These are phyloP conservation scores for Campoletis raptor DNA, from an alignment of 2,888 invertebrate genomes.

Conservation along the genomic window DNA sequence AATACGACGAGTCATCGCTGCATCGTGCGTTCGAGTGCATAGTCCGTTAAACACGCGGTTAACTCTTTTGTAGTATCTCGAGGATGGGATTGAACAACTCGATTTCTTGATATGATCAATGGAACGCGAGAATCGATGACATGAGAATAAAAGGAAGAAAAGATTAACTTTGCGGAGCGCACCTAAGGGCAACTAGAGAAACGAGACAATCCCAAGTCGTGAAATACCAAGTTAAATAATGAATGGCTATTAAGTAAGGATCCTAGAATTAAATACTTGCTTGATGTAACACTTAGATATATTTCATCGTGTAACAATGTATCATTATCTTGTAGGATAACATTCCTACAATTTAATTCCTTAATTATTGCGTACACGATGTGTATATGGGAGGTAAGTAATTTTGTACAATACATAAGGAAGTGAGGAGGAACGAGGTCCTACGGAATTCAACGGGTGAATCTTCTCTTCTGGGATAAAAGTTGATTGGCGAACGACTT, in stretches of 20 bases:
- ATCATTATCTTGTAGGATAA: slow-evolving; percentile 48
- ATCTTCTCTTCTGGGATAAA: slow-evolving; percentile 62
- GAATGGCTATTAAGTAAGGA: slow-evolving; percentile 57
- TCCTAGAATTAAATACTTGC: slow-evolving; percentile 52
- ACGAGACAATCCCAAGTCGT: slow-evolving; percentile 62
- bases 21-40: slow-evolving; percentile 34
- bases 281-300: slow-evolving; percentile 66
- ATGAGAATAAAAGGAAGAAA: slow-evolving; percentile 51
- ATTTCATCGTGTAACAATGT: slow-evolving; percentile 44
- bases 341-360: slow-evolving; percentile 51
- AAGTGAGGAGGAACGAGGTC: slow-evolving; percentile 52
- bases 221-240: slow-evolving; percentile 67
- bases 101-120: slow-evolving; percentile 62
- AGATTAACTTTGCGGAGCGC: slow-evolving; percentile 37
- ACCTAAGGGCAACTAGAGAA: not conserved
- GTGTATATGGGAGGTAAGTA: slow-evolving; percentile 15
- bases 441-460: slow-evolving; percentile 62
- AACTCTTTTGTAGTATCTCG: slow-evolving; percentile 31
- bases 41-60: slow-evolving; percentile 31
- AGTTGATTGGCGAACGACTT: slow-evolving; percentile 67
- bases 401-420: slow-evolving; percentile 39
- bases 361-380: slow-evolving; percentile 49
- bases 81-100: slow-evolving; percentile 60
- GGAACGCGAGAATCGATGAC: slow-evolving; percentile 24
- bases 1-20: slow-evolving; percentile 52